Base-by-base conservation (phyloP, 2,888 invertebrate genomes). In the Hipparchia semele region DNA sequence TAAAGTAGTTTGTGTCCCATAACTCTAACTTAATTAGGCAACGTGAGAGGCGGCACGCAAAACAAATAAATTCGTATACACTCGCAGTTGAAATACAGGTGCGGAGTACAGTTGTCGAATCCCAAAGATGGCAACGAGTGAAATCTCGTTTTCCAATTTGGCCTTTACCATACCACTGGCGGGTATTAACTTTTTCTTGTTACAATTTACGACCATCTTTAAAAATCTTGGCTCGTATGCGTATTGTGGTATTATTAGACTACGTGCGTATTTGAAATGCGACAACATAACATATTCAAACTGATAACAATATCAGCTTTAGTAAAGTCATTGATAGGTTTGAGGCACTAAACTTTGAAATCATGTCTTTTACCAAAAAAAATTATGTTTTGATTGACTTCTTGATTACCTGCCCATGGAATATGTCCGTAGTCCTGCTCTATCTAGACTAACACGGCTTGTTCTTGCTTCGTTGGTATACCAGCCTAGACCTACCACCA, bases 71-170 rank as follows among this genome's bases (percentile, higher is more conserved):
- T 76, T 76, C 71, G 70, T 58, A 23, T 23, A 46, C 58, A 76
- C 70, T 68, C 65, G 62, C 49, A 74, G 71, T 74, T 73, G 73
- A 74, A 73, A 73, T 73, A 74, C 76, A 76, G 73, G 73, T 73
- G 71, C 71, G 64, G 70, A 59, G 73, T 65, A 60, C 62, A 72
- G 80, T 82, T 80, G 82, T 79, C 77, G 79, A 80, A 80, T 76
- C 79, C 83, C 78, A 84, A 87, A 82, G 77, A 86, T 78, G 86
- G 86, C 77, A 79, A 81, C 80, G 82, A 80, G 83, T 83, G 86
- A 87, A 86, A 87, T 86, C 87, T 80, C 73, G 85, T 85, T 89
- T 83, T 77, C 80, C 80, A 82, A 86, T 81, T 82, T 79, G 79
- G 78, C 81, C 79, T 83, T 83, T 80, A 80, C 68, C 75, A 79